Base-by-base conservation (phyloP, 2,888 invertebrate genomes). In the Digitonthophagus gazella region DNA sequence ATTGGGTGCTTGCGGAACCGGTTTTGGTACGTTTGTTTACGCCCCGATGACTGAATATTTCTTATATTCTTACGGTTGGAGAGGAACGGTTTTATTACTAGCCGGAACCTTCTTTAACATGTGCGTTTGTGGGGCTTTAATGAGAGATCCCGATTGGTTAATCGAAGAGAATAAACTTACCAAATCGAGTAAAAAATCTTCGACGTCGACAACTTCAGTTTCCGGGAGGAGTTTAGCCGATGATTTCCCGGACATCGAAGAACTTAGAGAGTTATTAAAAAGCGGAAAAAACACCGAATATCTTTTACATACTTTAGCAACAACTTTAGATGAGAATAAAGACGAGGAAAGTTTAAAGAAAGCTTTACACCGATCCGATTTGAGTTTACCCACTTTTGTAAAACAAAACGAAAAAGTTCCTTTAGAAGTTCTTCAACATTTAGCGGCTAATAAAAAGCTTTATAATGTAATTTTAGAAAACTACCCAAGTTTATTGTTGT, bases 101-200 rank as follows among this genome's bases (percentile, higher is more conserved):
- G 91, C 93, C 0, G 95, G 93, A 54, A 91, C 93, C 1, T 90
- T 96, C 77, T 84, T 95, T 56, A 93, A 95, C 80, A 88, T 95
- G 78, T 93, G 93, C 77, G 92, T 93, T 0, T 95, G 93, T 79
- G 96, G 95, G 0, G 89, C 91, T 18, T 86, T 95, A 0, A 95
- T 96, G 93, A 86, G 92, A 65, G 95, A 96, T 80, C 92, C 96
- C 0, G 93, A 94, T 75, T 95, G 95, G 95, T 89, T 89, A 86
- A 85, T 83, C 5, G 74, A 84, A 64, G 90, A 90, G 75, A 90
- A 91, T 75, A 86, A 87, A 67, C 65, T 86, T 65, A 84, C 83
- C 75, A 86, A 89, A 77, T 81, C 86, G 1, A 85, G 85, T 73
- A 83, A 85, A 68, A 85, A 84, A 71, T 83, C 84, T 65, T 87